A percentile compares a stretch with the other conserved stretches of the same genome.
These are phyloP conservation scores for Eulimnadia texana DNA, from an alignment of 1,140 invertebrate genomes.

Conservation along the genomic window DNA sequence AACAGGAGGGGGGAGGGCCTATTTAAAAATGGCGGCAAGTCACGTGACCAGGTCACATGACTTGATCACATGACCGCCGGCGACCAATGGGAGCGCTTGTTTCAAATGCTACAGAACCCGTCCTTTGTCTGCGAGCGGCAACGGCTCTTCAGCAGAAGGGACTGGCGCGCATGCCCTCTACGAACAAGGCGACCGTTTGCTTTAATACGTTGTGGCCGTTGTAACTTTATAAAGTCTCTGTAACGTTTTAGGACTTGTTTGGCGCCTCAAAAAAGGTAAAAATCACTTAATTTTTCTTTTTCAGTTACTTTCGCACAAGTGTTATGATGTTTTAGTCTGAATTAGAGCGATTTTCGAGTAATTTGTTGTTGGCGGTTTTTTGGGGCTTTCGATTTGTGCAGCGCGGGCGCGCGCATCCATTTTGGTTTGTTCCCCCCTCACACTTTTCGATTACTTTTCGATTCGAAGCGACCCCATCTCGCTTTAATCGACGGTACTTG, in stretches of 20 bases:
- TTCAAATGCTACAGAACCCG: not conserved
- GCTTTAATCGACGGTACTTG: too few species aligned
- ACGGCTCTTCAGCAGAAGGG: not conserved
- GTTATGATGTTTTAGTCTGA: too few species aligned
- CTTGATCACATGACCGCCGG: not conserved
- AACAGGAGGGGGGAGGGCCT: not conserved
- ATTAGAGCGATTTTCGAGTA: not conserved
- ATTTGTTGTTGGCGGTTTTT: not conserved
- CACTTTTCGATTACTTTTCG: not conserved
- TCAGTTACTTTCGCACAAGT: too few species aligned
- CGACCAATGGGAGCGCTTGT: not conserved
- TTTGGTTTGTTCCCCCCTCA: not conserved
- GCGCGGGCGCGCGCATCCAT: not conserved
- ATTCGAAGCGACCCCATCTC: too few species aligned
- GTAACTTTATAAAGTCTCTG: not conserved
- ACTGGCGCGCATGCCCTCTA: not conserved
- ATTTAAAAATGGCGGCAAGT: not conserved
- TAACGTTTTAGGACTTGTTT: not conserved
- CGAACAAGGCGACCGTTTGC: not conserved
- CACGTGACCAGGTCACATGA: not conserved
- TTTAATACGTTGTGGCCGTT: not conserved
- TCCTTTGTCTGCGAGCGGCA: not conserved
- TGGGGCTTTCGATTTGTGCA: not conserved
- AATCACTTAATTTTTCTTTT: too few species aligned
- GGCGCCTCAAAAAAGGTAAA: not conserved